These are phyloP conservation scores for Cynoglossus semilaevis DNA, from an alignment of 2,113 vertebrate genomes.

Conservation along the genomic window DNA sequence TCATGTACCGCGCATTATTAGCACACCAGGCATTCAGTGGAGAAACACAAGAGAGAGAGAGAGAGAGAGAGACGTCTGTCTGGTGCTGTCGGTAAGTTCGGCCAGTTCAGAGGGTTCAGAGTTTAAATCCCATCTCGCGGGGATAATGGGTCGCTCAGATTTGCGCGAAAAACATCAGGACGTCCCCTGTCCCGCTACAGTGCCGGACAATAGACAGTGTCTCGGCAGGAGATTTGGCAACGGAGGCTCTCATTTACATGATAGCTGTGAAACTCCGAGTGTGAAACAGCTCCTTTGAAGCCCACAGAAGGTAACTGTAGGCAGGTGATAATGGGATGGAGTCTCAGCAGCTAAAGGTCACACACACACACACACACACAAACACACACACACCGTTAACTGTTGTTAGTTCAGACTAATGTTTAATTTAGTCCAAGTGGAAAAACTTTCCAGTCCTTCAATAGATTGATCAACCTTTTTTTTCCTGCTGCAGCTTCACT, in stretches of 20 bases:
- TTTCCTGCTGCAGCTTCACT: no score
- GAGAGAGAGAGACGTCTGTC: constrained; percentile 30
- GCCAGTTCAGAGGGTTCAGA: not conserved
- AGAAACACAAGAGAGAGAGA: constrained; percentile 27
- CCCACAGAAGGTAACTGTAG: constrained; percentile 24
- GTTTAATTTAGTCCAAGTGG: no score
- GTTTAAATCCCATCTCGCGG: constrained; percentile 10
- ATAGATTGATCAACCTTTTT: no score
- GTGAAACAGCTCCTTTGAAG: constrained; percentile 41
- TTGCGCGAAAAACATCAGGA: constrained; percentile 26
- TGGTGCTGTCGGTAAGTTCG: constrained; percentile 12
- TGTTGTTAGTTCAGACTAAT: constrained; percentile 14
- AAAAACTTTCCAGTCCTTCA: no score
- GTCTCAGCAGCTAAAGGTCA: constrained; percentile 42
- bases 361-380: not conserved
- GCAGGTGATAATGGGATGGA: constrained; percentile 57
- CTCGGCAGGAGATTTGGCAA: constrained; percentile 29
- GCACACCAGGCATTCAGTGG: constrained; percentile 10
- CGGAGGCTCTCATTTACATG: constrained; percentile 21
- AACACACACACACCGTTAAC: no score
- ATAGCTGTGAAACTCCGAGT: constrained; percentile 26
- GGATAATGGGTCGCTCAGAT: constrained; percentile 19
- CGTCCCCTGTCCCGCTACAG: constrained; percentile 8
- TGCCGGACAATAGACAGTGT: constrained; percentile 24
- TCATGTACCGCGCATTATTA: constrained; percentile 61